Percentiles rank a stretch among this genome's conserved stretches.
These are phyloP conservation scores for Nasonia giraulti DNA, from an alignment of 1,140 invertebrate genomes.

Conservation along the genomic window DNA sequence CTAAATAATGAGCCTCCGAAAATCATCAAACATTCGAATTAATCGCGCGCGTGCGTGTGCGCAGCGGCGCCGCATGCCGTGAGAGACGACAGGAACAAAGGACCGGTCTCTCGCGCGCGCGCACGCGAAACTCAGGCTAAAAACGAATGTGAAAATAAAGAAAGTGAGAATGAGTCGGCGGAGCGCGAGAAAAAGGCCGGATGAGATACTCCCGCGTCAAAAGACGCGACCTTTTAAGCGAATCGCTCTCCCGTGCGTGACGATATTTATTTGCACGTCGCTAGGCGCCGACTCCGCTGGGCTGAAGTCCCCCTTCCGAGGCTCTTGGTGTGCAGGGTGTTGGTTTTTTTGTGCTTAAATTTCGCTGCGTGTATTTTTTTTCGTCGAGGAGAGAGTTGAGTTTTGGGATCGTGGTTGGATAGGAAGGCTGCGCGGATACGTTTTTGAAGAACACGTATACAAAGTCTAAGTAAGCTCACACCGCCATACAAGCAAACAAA, in stretches of 20 bases:
- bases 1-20: constrained; percentile 47
- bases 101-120: not conserved
- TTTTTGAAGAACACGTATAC: too few relatives aligned
- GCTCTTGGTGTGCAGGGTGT: not conserved
- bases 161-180: not conserved
- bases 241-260: constrained; percentile 40
- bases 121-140: not conserved
- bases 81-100: constrained; percentile 12
- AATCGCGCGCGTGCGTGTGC: constrained; percentile 42
- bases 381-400: not conserved
- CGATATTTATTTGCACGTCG: constrained; percentile 63
- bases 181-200: constrained; percentile 46
- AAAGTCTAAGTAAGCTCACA: too few relatives aligned
- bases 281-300: constrained; percentile 50
- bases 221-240: constrained; percentile 52
- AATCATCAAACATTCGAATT: constrained; percentile 51
- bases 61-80: constrained; percentile 13
- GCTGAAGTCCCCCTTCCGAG: not conserved
- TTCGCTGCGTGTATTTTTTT: too few relatives aligned
- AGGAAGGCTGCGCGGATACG: too few relatives aligned
- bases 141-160: not conserved
- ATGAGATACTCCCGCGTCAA: constrained; percentile 39
- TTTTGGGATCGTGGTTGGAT: not conserved
- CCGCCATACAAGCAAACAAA: too few relatives aligned
- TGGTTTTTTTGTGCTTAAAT: not conserved